Evolutionary conservation across 2,113 vertebrate genomes (phyloP).

Genomic region (Chloebia gouldiae): DNA sequence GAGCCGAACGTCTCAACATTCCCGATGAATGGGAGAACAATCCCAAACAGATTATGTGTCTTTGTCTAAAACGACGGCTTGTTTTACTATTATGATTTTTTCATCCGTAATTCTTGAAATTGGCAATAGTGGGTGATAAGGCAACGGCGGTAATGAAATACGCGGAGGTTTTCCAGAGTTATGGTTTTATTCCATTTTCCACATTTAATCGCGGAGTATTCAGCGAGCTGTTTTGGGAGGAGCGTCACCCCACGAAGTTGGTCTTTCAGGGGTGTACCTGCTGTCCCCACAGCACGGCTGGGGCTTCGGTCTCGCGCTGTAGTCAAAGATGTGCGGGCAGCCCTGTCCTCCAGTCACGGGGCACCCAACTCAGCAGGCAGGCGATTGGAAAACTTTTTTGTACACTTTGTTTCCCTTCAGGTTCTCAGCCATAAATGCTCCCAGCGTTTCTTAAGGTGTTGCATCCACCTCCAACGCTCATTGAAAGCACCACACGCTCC

Average conservation of each 20-base stretch:
- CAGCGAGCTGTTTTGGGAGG: rapidly evolving
- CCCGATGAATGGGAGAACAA: neutral
- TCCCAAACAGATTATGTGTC: neutral
- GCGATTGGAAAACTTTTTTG: neutral
- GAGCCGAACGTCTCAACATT: neutral
- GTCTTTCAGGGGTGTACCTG: no score
- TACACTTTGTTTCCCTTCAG: neutral
- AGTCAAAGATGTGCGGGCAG: rapidly evolving
- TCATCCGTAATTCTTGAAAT: neutral
- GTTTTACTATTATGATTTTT: neutral
- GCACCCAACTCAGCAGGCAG: neutral
- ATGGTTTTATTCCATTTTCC: neutral
- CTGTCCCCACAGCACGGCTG: neutral
- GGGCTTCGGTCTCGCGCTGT: rapidly evolving
- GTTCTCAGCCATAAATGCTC: neutral
- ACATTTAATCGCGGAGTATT: neutral
- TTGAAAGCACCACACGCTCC: neutral
- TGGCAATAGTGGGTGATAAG: neutral
- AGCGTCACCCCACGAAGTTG: neutral
- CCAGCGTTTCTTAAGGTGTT: neutral
- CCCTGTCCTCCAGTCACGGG: rapidly evolving
- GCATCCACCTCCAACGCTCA: neutral
- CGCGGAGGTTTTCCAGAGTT: neutral
- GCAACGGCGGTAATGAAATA: neutral
- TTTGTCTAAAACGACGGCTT: neutral